Base-by-base conservation (phyloP, 2,113 vertebrate species). In the Cryptoleucopteryx plumbea region DNA sequence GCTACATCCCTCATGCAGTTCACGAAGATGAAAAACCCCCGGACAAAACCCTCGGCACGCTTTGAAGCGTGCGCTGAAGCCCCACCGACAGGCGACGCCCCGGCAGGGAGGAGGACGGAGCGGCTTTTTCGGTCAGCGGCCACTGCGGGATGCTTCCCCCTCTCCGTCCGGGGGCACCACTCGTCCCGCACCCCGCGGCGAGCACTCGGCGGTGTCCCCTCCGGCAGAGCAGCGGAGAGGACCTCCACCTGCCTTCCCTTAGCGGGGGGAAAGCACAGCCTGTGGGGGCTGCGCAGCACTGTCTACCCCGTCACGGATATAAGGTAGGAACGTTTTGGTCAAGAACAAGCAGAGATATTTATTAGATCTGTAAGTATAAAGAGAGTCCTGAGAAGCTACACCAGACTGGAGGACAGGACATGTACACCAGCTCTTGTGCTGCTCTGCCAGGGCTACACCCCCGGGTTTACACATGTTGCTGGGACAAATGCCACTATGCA, bases 111-210 rank as follows among this genome's bases (percentile, higher is more conserved):
- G 29, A 48, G 10, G 17, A n/a, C 0, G 1, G 43, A 32, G 45
- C 9, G 1, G 52, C 40, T 29, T 3, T 31, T 23, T 16, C 2
- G 1, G 7, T 7, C 42, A 16, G 27, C 2, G 1, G 65, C 26
- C 2, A 2, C 67, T 3, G 25, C 13, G 0, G 73, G 36, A 3
- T 5, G 26, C 22, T 11, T 6, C 23, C 34, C 73, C 4, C n/a
- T 4, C 34, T 22, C 42, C 7, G 1, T 1, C 59, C 8, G 0
- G 19, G 38, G 52, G 4, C 38, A 9, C 5, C 0, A 5, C 43
- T 27, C 9, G 4, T 9, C 70, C 50, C 16, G 2, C 26, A 7
- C 4, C 29, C 42, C 7, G 3, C 5, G 7, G 78, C 16, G 3
- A 75, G 55, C 11, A 8, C 31, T 13, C 4, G 9, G 48, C 34